Evolutionary conservation across 2,888 invertebrate species (phyloP).

Genomic region (Cinara cedri): DNA sequence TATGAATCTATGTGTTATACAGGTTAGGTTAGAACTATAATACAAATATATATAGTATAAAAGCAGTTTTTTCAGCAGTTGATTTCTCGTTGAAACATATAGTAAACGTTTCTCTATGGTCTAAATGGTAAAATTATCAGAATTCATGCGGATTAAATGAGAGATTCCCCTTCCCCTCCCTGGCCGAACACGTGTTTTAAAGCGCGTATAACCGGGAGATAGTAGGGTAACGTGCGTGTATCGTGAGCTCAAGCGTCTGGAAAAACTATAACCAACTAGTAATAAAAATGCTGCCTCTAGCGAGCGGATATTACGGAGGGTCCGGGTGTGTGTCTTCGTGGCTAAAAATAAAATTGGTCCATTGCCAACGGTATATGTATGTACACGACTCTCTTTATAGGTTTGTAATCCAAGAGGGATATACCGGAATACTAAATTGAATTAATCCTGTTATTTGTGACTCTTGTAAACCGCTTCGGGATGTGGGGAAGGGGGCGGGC

Average conservation of each 20-base stretch:
- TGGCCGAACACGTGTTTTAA: no score
- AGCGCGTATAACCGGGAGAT: no score
- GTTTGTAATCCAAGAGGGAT: neutral
- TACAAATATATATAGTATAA: no score
- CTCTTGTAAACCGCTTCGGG: neutral
- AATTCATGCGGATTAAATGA: no score
- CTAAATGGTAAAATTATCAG: no score
- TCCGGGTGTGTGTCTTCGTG: neutral
- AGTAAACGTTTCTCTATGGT: no score
- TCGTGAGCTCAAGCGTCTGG: neutral
- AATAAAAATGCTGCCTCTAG: neutral
- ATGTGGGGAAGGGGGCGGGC: no score
- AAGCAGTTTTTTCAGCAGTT: no score
- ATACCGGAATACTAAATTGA: neutral
- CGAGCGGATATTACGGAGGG: neutral
- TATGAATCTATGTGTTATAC: neutral
- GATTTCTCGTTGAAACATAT: no score
- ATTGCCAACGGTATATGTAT: neutral
- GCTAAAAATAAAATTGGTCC: conserved; percentile 14
- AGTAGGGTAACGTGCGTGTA: no score
- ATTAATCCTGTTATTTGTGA: conserved; percentile 11
- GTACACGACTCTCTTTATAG: neutral
- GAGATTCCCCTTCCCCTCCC: no score
- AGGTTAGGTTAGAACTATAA: no score
- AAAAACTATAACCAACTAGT: neutral